Evolutionary conservation across 1,140 invertebrate species (phyloP).

Genomic region (Triops longicaudatus): DNA sequence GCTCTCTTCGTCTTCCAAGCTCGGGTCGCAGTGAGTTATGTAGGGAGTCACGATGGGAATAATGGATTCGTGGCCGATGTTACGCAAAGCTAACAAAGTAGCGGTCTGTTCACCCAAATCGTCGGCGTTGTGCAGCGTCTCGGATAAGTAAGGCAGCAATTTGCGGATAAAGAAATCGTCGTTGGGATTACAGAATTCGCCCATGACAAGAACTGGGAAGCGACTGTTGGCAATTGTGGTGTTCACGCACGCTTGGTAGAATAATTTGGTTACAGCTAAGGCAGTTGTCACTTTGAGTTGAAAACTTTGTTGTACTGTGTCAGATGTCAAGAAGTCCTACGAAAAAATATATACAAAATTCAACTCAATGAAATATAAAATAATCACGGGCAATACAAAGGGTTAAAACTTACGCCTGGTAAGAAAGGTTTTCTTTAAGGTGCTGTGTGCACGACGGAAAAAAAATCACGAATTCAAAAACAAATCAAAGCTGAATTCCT

Average conservation of each 20-base stretch:
- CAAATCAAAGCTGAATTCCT: too few relatives aligned
- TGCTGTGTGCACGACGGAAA: too few relatives aligned
- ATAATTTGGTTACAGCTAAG: slow-evolving; percentile 21
- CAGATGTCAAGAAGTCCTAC: slow-evolving; percentile 26
- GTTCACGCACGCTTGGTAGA: slow-evolving; percentile 29
- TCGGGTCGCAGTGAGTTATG: slow-evolving; percentile 25
- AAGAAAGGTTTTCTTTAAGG: too few relatives aligned
- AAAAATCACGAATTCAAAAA: too few relatives aligned
- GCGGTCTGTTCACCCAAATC: slow-evolving; percentile 25
- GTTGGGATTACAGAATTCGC: slow-evolving; percentile 27
- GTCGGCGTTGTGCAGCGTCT: slow-evolving; percentile 18
- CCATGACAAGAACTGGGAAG: slow-evolving; percentile 28
- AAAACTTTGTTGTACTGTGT: slow-evolving; percentile 11
- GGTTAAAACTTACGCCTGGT: too few relatives aligned
- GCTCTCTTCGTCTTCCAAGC: slow-evolving; percentile 17
- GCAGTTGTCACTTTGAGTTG: slow-evolving; percentile 27
- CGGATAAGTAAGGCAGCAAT: slow-evolving; percentile 23
- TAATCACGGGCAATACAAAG: too few relatives aligned
- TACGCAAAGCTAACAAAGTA: slow-evolving; percentile 25
- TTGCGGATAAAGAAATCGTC: slow-evolving; percentile 24
- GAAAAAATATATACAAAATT: not conserved
- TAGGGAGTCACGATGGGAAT: slow-evolving; percentile 26
- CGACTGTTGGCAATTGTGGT: slow-evolving; percentile 16
- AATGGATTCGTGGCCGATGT: slow-evolving; percentile 29
- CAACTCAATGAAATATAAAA: not conserved